Conservation (phyloP, 2,797 vertebrate species). For the Harpagifer antarcticus region DNA sequence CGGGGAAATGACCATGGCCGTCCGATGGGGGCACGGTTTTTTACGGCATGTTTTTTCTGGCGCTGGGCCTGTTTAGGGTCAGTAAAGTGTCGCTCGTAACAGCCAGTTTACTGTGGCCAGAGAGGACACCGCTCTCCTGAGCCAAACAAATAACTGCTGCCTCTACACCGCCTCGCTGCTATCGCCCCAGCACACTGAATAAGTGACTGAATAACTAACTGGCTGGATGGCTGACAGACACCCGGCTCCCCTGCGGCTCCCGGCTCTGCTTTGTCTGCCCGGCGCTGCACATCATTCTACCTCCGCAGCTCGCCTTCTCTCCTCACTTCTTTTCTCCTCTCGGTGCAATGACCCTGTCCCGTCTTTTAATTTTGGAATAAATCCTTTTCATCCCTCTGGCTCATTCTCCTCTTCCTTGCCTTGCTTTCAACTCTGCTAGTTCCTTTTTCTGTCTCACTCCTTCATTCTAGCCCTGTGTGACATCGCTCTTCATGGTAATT, state of each 20-base stretch:
- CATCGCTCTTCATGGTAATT: conserved; percentile 67
- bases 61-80: conserved; percentile 42
- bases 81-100: conserved; percentile 52
- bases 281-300: conserved; percentile 70
- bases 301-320: conserved; percentile 61
- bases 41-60: conserved; percentile 39
- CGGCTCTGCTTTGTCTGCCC: conserved; percentile 67
- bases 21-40: conserved; percentile 14
- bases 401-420: conserved; percentile 65
- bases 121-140: conserved; percentile 57
- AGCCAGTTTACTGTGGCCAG: conserved; percentile 54
- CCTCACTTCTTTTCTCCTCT: conserved; percentile 42
- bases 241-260: conserved; percentile 69
- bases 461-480: conserved; percentile 54
- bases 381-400: conserved; percentile 78
- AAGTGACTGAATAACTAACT: conserved; percentile 78
- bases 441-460: conserved; percentile 62
- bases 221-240: conserved; percentile 76
- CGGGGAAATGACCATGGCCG: conserved; percentile 14
- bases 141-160: conserved; percentile 71
- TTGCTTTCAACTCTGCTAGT: conserved; percentile 36
- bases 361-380: conserved; percentile 78
- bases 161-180: conserved; percentile 44
- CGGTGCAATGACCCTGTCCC: conserved; percentile 58
- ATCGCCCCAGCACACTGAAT: conserved; percentile 65